Evolutionary conservation across 1,140 invertebrate genomes (phyloP).

Genomic region (Saccostrea glomerata): DNA sequence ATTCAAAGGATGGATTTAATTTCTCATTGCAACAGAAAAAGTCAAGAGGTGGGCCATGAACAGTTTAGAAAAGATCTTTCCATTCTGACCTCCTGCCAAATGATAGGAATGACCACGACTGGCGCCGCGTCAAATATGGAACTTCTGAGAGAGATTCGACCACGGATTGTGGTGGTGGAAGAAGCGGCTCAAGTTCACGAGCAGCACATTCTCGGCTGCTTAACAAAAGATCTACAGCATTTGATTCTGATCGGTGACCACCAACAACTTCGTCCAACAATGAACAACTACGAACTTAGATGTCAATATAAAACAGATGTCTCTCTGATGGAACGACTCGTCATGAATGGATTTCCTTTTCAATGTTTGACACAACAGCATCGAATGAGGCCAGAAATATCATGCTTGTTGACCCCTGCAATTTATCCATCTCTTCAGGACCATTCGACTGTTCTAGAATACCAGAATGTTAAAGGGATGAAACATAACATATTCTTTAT

Average conservation of each 20-base stretch:
- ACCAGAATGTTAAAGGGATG: slow-evolving; percentile 74
- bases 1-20: slow-evolving; percentile 28
- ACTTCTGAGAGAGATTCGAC: slow-evolving; percentile 57
- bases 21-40: slow-evolving; percentile 51
- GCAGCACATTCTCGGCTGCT: slow-evolving; percentile 69
- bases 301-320: slow-evolving; percentile 76
- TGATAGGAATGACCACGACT: slow-evolving; percentile 76
- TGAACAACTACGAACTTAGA: slow-evolving; percentile 72
- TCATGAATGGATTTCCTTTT: slow-evolving; percentile 75
- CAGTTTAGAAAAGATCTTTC: slow-evolving; percentile 56
- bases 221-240: slow-evolving; percentile 86
- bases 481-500: slow-evolving; percentile 76
- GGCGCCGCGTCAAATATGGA: slow-evolving; percentile 66
- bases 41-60: slow-evolving; percentile 53
- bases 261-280: slow-evolving; percentile 79
- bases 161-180: slow-evolving; percentile 73
- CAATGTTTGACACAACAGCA: slow-evolving; percentile 69
- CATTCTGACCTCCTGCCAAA: slow-evolving; percentile 66
- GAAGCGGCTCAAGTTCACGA: slow-evolving; percentile 76
- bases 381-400: slow-evolving; percentile 74
- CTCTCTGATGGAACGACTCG: slow-evolving; percentile 78
- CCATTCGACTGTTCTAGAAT: slow-evolving; percentile 68
- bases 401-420: slow-evolving; percentile 69
- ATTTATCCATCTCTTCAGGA: slow-evolving; percentile 77
- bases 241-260: slow-evolving; percentile 90